A percentile compares a stretch with the other conserved stretches of the same genome.
phyloP scores from a whole-genome alignment of 2,797 vertebrate species.

The Lindbergichthys nudifrons region DNA sequence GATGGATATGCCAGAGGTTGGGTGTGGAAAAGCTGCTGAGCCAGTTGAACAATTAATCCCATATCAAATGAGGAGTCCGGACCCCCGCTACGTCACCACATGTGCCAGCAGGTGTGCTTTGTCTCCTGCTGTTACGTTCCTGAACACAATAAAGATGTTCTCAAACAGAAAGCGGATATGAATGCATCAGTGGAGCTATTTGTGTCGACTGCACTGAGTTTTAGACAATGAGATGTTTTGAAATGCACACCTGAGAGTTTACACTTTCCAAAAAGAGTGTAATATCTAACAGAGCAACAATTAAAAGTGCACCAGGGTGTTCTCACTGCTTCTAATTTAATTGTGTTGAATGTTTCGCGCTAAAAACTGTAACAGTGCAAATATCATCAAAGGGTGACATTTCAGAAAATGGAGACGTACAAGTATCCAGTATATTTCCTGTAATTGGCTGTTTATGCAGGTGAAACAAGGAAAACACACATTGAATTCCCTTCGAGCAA shows the following conservation, averaged over 20 bases:
- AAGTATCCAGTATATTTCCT: not conserved
- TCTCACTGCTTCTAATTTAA: constrained; percentile 8
- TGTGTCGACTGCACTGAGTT: constrained; percentile 8
- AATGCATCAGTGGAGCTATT: constrained; percentile 36
- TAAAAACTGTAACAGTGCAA: constrained; percentile 10
- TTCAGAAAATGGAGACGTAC: constrained; percentile 4
- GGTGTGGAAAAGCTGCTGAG: constrained; percentile 69
- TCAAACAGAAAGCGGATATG: constrained; percentile 41
- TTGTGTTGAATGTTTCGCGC: constrained; percentile 3
- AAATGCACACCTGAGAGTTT: constrained; percentile 11
- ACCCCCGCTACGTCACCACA: constrained; percentile 47
- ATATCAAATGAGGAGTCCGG: constrained; percentile 69
- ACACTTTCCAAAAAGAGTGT: not conserved
- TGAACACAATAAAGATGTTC: constrained; percentile 50
- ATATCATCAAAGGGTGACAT: constrained; percentile 24
- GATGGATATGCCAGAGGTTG: constrained; percentile 70
- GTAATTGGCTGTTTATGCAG: constrained; percentile 7
- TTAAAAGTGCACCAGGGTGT: constrained; percentile 2
- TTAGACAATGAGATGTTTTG: constrained; percentile 9
- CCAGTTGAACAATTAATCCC: constrained; percentile 79
- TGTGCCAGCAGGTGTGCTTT: constrained; percentile 56
- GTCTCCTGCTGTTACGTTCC: constrained; percentile 54
- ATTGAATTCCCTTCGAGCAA: not conserved
- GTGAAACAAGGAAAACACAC: constrained; percentile 5
- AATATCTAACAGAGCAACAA: not conserved